phyloP scores from a whole-genome alignment of 2,113 vertebrate genomes.

The Glaucomys volans region DNA sequence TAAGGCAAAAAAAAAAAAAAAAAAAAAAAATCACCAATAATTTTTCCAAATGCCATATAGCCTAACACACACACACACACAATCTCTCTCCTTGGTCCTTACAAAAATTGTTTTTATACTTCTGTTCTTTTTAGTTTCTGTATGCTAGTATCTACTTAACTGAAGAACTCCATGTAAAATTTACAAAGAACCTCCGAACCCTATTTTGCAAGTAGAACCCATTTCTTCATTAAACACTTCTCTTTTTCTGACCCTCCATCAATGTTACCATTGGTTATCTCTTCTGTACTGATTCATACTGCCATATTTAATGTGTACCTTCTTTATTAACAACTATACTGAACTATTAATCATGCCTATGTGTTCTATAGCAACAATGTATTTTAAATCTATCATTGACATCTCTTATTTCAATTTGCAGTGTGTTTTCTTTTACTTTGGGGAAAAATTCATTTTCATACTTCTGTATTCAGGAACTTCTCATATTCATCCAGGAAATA shows the following conservation, averaged over 20 bases:
- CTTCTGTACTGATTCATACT: background rate
- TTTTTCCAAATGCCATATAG: background rate
- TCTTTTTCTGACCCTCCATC: background rate
- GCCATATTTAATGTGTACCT: background rate
- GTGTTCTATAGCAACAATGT: background rate
- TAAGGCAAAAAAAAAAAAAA: background rate
- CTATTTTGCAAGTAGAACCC: background rate
- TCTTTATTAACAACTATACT: background rate
- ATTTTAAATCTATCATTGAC: background rate
- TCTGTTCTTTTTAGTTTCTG: background rate
- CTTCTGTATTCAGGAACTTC: background rate
- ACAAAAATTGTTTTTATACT: background rate
- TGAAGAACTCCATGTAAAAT: background rate
- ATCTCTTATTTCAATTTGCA: background rate
- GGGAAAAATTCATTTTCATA: background rate
- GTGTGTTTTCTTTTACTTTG: background rate
- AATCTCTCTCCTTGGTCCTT: background rate
- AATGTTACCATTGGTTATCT: background rate
- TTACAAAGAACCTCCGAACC: background rate
- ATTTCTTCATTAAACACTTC: background rate
- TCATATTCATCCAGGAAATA: background rate
- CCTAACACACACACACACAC: background rate
- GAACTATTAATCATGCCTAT: background rate
- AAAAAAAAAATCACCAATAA: background rate
- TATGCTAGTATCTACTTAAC: background rate